Percentiles rank a stretch among this genome's conserved stretches.
Conservation (phyloP, 2,113 vertebrate species). For the Orcinus orca region DNA sequence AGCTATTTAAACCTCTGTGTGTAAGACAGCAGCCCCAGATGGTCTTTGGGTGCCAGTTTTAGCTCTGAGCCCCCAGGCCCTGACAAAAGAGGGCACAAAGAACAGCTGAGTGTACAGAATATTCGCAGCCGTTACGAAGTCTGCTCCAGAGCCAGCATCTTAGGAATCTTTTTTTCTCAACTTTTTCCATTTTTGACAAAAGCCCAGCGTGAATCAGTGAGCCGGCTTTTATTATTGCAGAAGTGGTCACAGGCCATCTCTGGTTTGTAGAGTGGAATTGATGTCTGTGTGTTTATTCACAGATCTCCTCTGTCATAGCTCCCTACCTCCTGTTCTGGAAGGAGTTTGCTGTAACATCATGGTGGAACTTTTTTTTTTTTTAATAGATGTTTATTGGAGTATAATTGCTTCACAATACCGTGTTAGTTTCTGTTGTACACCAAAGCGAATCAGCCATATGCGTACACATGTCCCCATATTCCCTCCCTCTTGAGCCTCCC, state of each 20-base stretch:
- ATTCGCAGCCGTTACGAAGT: conserved; percentile 73
- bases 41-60: conserved; percentile 82
- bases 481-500: no score
- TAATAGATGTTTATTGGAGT: no score
- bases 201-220: not conserved
- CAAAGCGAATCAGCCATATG: no score
- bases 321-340: not conserved
- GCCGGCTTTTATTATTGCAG: not conserved
- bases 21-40: conserved; percentile 80
- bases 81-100: conserved; percentile 77
- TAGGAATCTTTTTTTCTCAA: not conserved
- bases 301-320: not conserved
- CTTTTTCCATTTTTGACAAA: not conserved
- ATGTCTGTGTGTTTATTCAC: not conserved
- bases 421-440: no score
- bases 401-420: no score
- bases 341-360: not conserved
- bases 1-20: conserved; percentile 81
- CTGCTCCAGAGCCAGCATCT: not conserved
- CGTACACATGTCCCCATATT: no score
- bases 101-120: conserved; percentile 77
- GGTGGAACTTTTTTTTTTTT: not conserved
- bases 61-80: conserved; percentile 70
- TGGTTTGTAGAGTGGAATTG: not conserved
- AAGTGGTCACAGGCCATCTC: not conserved